These are phyloP conservation scores for Gnathonemus longibarbis DNA, from an alignment of 2,113 vertebrate genomes.

Conservation along the genomic window DNA sequence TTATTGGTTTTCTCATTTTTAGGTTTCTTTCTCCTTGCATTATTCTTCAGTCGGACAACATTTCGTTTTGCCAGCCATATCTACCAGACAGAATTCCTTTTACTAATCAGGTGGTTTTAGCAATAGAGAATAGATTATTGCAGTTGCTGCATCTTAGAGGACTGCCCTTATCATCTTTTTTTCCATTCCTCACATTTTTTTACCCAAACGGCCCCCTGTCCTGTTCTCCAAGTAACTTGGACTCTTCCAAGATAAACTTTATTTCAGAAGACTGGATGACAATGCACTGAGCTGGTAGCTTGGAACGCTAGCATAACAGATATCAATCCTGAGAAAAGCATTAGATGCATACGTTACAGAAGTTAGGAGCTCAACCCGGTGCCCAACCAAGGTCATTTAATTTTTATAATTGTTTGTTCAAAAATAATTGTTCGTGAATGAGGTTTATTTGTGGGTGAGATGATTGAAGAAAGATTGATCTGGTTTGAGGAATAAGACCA, in stretches of 20 bases:
- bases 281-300: neutral
- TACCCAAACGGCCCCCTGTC: too few species aligned
- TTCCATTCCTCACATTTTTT: neutral
- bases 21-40: neutral
- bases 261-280: neutral
- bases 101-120: neutral
- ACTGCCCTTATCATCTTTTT: neutral
- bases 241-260: neutral
- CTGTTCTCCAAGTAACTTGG: neutral
- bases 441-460: neutral
- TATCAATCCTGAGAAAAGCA: neutral
- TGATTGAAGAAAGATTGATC: neutral
- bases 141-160: neutral
- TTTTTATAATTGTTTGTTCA: neutral
- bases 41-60: neutral
- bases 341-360: neutral
- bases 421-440: neutral
- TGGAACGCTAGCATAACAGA: neutral
- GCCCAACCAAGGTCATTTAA: neutral
- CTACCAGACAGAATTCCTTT: neutral
- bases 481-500: neutral
- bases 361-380: neutral
- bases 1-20: neutral
- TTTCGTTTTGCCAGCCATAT: neutral
- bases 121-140: neutral